Evolutionary conservation across 1,140 invertebrate genomes (phyloP), one percentile per base, ranked within the genome.

Genomic region (Tribolium madens): DNA sequence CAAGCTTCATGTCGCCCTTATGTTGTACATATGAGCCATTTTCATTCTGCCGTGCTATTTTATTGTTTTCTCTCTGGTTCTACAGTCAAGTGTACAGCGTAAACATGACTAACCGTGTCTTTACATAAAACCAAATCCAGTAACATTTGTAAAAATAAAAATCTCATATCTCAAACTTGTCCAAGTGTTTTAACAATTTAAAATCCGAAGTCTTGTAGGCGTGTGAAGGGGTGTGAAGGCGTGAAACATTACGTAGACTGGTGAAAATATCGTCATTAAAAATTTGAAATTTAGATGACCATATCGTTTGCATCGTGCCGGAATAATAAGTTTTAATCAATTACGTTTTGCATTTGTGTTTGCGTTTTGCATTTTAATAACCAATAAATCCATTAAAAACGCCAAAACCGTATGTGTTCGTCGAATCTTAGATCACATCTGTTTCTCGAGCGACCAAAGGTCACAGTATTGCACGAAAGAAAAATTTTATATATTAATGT

Each of bases 301-400:
- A 60, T 60, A 60, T 60, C 53, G 46, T 47, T 26, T 18, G 9
- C 14, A 52, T 57, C 15, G 7, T 26, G 52, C 6, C 52, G 18
- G 52, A 57, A 57, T 57, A 57, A 57, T 26, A 57, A 18, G 17
- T 57, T 57, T 57, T 57, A 64, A 64, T 64, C 57, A 64, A 64
- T 60, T 60, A 52, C 53, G 18, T 60, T 60, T 60, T 60, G 53
- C 53, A 21, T 64, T 64, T 64, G 9, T 33, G 57, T 33, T 64
- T 64, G 26, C 57, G 57, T 64, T 64, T 64, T 64, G 57, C 57
- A 64, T 64, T 64, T 64, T 64, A 64, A 64, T 33, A 64, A 42
- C 57, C 31, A 64, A 64, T 64, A 64, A 64, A 64, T 18, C 57
- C 26, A 13, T 31, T 33, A 15, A 36, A 64, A 64, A 5, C 48